Evolutionary conservation across 2,113 vertebrate genomes (phyloP).

Genomic region (Camelus dromedarius): DNA sequence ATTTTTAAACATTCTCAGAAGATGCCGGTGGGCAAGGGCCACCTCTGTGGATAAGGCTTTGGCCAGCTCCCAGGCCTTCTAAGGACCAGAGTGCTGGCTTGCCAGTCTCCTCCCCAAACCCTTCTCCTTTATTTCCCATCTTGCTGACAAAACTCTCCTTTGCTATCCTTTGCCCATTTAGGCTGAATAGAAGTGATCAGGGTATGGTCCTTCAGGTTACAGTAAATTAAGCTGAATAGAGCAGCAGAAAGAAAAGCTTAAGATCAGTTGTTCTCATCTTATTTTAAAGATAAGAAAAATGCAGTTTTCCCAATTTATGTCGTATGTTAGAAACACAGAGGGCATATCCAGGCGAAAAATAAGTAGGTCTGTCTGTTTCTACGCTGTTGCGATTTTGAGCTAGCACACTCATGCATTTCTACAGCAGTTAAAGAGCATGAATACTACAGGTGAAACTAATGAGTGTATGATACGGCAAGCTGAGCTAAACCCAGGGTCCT

Average conservation of each 20-base stretch:
- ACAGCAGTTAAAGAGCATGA: neutral
- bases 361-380: neutral
- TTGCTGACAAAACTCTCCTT: neutral
- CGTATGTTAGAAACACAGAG: neutral
- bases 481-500: neutral
- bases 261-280: neutral
- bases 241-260: neutral
- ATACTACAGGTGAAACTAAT: neutral
- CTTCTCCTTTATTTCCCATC: neutral
- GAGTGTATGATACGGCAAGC: neutral
- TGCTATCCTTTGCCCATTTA: neutral
- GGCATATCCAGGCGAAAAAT: neutral
- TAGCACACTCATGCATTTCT: neutral
- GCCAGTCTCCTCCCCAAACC: neutral
- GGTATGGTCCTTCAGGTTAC: neutral
- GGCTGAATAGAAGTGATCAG: neutral
- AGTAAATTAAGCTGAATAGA: neutral
- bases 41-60: neutral
- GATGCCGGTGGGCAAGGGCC: neutral
- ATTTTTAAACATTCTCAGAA: neutral
- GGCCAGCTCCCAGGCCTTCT: neutral
- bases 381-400: neutral
- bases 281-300: neutral
- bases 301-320: neutral
- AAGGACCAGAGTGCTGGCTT: neutral